These are phyloP conservation scores for Anniella stebbinsi DNA, from an alignment of 2,797 vertebrate species.

Conservation along the genomic window DNA sequence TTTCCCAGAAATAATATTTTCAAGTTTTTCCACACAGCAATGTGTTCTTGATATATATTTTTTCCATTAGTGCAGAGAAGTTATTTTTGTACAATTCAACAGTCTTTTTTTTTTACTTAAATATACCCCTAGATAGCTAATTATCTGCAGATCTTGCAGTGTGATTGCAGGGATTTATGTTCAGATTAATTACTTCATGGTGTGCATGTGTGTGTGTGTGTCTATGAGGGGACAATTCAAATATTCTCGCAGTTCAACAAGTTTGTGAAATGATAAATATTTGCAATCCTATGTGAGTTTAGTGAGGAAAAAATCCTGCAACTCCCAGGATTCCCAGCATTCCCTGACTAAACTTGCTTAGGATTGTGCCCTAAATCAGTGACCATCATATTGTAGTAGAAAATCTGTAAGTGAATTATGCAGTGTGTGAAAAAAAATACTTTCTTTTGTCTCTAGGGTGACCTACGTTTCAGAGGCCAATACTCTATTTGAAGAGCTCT, in stretches of 20 bases:
- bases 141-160: background rate
- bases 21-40: background rate
- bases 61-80: background rate
- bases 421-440: no score
- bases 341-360: no score
- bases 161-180: background rate
- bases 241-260: background rate
- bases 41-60: background rate
- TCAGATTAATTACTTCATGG: constrained; percentile 14
- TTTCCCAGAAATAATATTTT: background rate
- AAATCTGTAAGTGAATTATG: no score
- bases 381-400: no score
- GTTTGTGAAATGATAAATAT: constrained; percentile 17
- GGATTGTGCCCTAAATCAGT: no score
- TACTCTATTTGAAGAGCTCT: no score
- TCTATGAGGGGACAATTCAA: background rate
- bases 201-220: no score
- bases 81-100: constrained; percentile 7
- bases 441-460: no score
- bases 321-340: no score
- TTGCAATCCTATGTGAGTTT: background rate
- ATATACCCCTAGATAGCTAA: background rate
- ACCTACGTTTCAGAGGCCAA: no score
- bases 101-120: constrained; percentile 6
- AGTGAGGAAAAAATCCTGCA: no score